A percentile compares a stretch with the other conserved stretches of the same genome.
Evolutionary conservation across 2,888 invertebrate genomes (phyloP).

Genomic region (Amphipoea oculea): DNA sequence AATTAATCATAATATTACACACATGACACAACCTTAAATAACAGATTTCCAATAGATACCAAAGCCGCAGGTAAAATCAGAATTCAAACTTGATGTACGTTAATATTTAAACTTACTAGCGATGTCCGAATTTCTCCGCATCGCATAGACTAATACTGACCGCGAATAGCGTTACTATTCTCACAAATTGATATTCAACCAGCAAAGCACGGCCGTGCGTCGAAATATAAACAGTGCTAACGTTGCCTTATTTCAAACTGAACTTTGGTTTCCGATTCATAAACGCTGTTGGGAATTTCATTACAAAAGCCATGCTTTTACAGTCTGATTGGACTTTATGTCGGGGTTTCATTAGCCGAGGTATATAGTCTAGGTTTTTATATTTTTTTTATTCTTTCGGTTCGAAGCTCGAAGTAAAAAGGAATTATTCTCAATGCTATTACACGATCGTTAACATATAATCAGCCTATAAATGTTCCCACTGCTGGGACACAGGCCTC

Average conservation of each 20-base stretch:
- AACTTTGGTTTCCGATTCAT: constrained; percentile 72
- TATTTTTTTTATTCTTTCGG: neutral
- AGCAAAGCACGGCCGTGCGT: constrained; percentile 74
- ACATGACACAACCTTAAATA: neutral
- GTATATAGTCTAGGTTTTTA: neutral
- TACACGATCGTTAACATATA: neutral
- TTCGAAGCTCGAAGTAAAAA: neutral
- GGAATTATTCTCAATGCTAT: no score
- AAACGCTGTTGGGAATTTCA: constrained; percentile 57
- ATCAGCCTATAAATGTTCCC: no score
- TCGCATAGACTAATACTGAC: constrained; percentile 55
- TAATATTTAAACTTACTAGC: constrained; percentile 26
- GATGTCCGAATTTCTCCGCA: constrained; percentile 7
- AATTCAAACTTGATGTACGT: neutral
- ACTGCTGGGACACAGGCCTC: neutral
- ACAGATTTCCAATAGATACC: neutral
- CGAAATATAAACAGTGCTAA: constrained; percentile 75
- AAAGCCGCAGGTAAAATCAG: neutral
- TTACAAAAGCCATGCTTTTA: constrained; percentile 32
- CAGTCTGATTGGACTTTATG: constrained; percentile 30
- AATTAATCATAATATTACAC: neutral
- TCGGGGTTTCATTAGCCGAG: neutral
- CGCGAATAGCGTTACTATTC: constrained; percentile 62
- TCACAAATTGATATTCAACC: constrained; percentile 81
- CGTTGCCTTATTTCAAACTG: constrained; percentile 72